A percentile compares a stretch with the other conserved stretches of the same genome.
phyloP scores from a whole-genome alignment of 2,113 vertebrate genomes.

The Pseudolaguvia tuberculata region DNA sequence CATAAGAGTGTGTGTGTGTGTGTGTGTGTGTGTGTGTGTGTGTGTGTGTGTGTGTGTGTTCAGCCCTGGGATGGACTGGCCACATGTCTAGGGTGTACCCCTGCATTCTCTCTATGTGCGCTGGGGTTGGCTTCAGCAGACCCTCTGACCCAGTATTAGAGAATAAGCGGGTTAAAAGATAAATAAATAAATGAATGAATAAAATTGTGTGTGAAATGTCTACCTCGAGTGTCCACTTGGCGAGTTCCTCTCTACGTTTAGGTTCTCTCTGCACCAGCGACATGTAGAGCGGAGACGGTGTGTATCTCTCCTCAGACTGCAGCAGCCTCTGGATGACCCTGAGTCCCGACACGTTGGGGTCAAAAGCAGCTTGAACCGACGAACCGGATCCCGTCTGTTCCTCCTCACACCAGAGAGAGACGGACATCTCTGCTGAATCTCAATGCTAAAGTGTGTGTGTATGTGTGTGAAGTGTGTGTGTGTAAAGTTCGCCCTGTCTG shows the following conservation, averaged over 20 bases:
- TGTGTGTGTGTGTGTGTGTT: no score
- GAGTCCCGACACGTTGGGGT: constrained; percentile 66
- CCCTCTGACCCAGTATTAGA: no score
- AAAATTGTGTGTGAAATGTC: background rate
- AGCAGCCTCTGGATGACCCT: constrained; percentile 70
- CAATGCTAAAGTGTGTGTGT: background rate
- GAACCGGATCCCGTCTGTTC: constrained; percentile 42
- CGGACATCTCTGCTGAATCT: constrained; percentile 44
- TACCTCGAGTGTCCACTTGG: constrained; percentile 75
- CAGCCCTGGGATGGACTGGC: no score
- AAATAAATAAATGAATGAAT: no score
- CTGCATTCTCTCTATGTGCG: no score
- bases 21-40: no score
- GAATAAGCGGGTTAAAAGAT: no score
- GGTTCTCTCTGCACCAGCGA: constrained; percentile 68
- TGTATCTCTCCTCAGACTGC: constrained; percentile 65
- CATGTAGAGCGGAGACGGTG: constrained; percentile 67
- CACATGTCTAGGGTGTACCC: no score
- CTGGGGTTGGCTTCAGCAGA: no score
- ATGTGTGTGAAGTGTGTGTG: constrained; percentile 11
- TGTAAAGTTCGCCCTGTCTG: constrained; percentile 14
- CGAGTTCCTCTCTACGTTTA: constrained; percentile 65
- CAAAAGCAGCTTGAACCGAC: constrained; percentile 64
- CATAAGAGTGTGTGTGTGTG: no score
- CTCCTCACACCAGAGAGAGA: constrained; percentile 74